Evolutionary conservation across 2,888 invertebrate genomes (phyloP).

Genomic region (Microplitis manilae): DNA sequence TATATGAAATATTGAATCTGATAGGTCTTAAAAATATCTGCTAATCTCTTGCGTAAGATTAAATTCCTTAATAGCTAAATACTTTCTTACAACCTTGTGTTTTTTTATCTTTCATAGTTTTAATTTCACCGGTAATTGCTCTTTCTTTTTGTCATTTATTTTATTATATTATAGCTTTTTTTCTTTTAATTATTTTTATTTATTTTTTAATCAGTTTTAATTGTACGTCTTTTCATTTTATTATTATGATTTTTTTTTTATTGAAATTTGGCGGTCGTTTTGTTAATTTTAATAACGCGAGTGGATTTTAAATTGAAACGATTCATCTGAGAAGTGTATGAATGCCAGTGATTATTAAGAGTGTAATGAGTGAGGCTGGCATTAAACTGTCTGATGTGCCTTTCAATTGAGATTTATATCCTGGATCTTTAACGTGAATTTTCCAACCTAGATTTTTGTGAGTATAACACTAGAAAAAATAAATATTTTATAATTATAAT

Average conservation of each 20-base stretch:
- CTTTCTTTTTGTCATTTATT: conserved; percentile 24
- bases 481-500: conserved; percentile 3
- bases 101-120: conserved; percentile 49
- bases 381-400: background rate
- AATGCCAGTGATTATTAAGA: conserved; percentile 49
- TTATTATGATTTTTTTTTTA: background rate
- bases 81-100: conserved; percentile 71
- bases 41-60: conserved; percentile 61
- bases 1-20: conserved; percentile 69
- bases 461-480: conserved; percentile 83
- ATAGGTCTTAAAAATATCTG: conserved; percentile 69
- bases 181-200: conserved; percentile 26
- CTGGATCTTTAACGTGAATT: conserved; percentile 87
- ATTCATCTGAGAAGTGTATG: conserved; percentile 40
- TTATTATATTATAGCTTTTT: conserved; percentile 1
- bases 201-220: conserved; percentile 10
- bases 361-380: background rate
- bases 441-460: conserved; percentile 95
- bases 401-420: conserved; percentile 68
- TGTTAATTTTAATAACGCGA: background rate
- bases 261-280: background rate
- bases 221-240: background rate
- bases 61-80: conserved; percentile 63
- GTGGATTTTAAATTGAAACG: background rate
- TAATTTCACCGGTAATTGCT: conserved; percentile 18